Evolutionary conservation across 2,888 invertebrate species (phyloP).

Genomic region (Zeuzera pyrina): DNA sequence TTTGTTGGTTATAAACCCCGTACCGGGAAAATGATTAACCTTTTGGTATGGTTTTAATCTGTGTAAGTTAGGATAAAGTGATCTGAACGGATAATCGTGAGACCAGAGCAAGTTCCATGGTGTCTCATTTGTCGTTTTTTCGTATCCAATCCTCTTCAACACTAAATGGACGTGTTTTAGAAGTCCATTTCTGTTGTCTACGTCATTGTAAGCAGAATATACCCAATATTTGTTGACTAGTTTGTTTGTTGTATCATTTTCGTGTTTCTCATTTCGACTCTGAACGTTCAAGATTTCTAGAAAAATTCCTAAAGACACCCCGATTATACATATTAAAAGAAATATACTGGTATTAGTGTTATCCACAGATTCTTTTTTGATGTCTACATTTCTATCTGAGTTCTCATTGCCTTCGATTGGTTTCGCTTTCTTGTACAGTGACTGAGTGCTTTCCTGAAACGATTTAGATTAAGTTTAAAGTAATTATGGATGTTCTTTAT

Average conservation of each 20-base stretch:
- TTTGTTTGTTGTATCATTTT: slow-evolving; percentile 15
- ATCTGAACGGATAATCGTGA: slow-evolving; percentile 91
- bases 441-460: neutral
- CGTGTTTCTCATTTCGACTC: slow-evolving; percentile 24
- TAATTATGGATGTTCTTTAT: no score
- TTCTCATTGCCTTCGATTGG: slow-evolving; percentile 11
- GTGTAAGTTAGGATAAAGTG: slow-evolving; percentile 62
- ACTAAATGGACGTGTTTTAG: slow-evolving; percentile 87
- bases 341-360: slow-evolving; percentile 33
- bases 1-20: slow-evolving; percentile 94
- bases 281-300: slow-evolving; percentile 41
- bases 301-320: slow-evolving; percentile 41
- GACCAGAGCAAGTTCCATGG: slow-evolving; percentile 95
- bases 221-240: slow-evolving; percentile 66
- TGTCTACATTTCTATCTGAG: slow-evolving; percentile 13
- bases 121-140: slow-evolving; percentile 63
- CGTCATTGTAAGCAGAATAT: slow-evolving; percentile 66
- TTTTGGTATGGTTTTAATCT: slow-evolving; percentile 80
- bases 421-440: slow-evolving; percentile 6
- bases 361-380: slow-evolving; percentile 4
- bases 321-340: slow-evolving; percentile 44
- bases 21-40: slow-evolving; percentile 96
- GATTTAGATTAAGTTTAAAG: no score
- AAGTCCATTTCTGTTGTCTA: slow-evolving; percentile 76
- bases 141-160: slow-evolving; percentile 83